Evolutionary conservation across 2,113 vertebrate species (phyloP).

Genomic region (Chiloscyllium plagiosum): DNA sequence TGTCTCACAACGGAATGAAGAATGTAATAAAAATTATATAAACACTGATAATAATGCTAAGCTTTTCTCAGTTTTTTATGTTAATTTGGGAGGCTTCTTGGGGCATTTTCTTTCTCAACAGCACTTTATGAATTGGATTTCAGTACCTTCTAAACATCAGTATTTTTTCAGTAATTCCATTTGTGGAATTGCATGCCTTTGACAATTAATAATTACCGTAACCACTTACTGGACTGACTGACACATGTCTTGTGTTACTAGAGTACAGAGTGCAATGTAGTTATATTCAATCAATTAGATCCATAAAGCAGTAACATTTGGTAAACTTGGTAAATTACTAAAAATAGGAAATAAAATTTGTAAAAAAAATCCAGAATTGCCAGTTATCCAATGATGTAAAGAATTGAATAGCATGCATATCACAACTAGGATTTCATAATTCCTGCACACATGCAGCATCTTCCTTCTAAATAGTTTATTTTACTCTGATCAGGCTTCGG

Average conservation of each 20-base stretch:
- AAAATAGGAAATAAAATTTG: neutral
- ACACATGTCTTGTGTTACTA: neutral
- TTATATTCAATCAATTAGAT: neutral
- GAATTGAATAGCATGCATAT: neutral
- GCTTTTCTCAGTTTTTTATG: neutral
- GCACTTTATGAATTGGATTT: neutral
- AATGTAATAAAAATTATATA: neutral
- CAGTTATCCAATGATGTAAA: neutral
- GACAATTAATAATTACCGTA: neutral
- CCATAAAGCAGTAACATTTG: neutral
- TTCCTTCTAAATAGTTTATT: neutral
- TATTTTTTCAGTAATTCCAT: neutral
- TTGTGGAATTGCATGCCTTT: neutral
- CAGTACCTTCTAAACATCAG: neutral
- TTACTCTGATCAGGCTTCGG: neutral
- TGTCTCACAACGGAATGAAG: neutral
- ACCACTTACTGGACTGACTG: neutral
- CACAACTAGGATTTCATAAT: neutral
- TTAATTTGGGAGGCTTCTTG: neutral
- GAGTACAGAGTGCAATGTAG: neutral
- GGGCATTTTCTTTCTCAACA: neutral
- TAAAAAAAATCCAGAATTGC: neutral
- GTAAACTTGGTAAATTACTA: neutral
- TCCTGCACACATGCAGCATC: neutral
- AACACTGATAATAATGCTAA: neutral